These are phyloP conservation scores for Tamias sibiricus DNA, from an alignment of 2,113 vertebrate genomes.

Conservation along the genomic window DNA sequence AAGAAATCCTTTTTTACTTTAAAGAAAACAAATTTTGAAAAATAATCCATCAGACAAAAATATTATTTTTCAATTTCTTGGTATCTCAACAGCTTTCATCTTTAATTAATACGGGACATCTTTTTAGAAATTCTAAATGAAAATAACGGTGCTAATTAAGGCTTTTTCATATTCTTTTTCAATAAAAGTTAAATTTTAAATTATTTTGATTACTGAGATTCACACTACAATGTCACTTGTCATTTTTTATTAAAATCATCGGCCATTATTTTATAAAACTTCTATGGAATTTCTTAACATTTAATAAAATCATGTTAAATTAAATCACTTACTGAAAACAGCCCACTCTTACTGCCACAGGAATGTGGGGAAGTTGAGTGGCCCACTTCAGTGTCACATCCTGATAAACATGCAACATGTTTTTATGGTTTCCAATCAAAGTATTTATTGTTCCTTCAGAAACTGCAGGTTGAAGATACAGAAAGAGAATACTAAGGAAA, in stretches of 20 bases:
- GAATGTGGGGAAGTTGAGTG: constrained; percentile 92
- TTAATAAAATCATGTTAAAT: not conserved
- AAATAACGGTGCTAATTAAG: not conserved
- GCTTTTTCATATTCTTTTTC: not conserved
- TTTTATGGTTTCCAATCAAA: constrained; percentile 94
- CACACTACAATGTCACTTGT: not conserved
- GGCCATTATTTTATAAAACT: constrained; percentile 8
- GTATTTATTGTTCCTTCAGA: constrained; percentile 93
- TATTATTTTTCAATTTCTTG: constrained; percentile 19
- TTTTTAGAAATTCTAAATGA: not conserved
- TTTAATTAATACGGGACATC: constrained; percentile 31
- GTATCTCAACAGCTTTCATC: not conserved
- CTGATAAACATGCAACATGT: constrained; percentile 95
- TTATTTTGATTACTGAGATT: constrained; percentile 17
- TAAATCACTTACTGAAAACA: constrained; percentile 92
- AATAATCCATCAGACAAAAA: constrained; percentile 57
- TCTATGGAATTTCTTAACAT: not conserved
- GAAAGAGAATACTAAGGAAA: constrained; percentile 53
- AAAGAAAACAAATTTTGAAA: constrained; percentile 32
- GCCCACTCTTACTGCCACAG: constrained; percentile 92
- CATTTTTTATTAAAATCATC: constrained; percentile 40
- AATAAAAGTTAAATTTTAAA: constrained; percentile 44
- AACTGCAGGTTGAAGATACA: constrained; percentile 86
- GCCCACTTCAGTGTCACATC: constrained; percentile 97
- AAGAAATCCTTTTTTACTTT: not conserved